Evolutionary conservation across 2,113 vertebrate species (phyloP).

Genomic region (Cryptotis parvus): DNA sequence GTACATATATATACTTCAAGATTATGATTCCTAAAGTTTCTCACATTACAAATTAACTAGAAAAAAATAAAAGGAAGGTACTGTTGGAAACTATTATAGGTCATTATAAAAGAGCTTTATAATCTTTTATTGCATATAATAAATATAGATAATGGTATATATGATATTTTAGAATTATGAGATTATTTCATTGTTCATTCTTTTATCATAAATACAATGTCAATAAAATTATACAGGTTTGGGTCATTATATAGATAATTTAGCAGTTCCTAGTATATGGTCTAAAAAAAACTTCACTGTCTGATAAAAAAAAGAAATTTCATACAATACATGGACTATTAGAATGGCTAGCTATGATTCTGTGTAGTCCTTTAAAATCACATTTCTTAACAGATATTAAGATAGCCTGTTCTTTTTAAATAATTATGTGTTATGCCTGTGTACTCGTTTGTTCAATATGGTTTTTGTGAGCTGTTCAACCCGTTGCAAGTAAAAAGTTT

Average conservation of each 20-base stretch:
- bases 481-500: slow-evolving; percentile 42
- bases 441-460: background rate
- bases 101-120: background rate
- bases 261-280: background rate
- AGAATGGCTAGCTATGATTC: background rate
- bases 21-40: background rate
- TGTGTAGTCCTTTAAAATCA: slow-evolving; percentile 3
- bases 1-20: slow-evolving; percentile 44
- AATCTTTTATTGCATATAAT: background rate
- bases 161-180: background rate
- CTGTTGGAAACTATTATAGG: background rate
- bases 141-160: background rate
- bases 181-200: background rate
- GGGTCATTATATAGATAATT: background rate
- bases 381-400: slow-evolving; percentile 8
- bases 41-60: background rate
- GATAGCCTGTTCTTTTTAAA: background rate
- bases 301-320: slow-evolving; percentile 18
- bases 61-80: background rate
- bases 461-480: background rate
- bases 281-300: background rate
- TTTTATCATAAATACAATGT: background rate
- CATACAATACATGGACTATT: background rate
- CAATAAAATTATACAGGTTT: slow-evolving; percentile 29
- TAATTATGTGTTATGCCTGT: background rate